Evolutionary conservation across 2,888 invertebrate species (phyloP), one percentile per base, ranked within the genome.

Genomic region (Erpobdella octoculata): DNA sequence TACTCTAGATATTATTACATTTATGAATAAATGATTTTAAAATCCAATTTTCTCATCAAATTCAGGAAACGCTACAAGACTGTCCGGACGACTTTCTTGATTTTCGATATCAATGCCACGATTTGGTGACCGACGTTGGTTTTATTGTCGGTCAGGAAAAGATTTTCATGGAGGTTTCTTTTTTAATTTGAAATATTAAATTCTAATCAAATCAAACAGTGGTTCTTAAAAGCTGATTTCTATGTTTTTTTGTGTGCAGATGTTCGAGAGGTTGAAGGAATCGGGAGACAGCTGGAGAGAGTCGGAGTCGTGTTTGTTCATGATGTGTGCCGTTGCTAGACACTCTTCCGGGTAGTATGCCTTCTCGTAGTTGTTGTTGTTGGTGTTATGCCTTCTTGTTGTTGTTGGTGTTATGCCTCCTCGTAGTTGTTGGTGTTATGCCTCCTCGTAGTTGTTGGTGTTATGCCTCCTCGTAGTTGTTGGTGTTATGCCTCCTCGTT

Each of bases 271-370:
- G 69, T 86, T 95, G 36, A 89, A 90, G 76, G 78, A 76, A 77
- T 84, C 86, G 71, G 88, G 89, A 0, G 87, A 87, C 73, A 87
- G 88, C 28, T 97, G 97, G 96, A 93, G 95, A 79, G 88, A 90
- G 67, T 91, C 90, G 0, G 97, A 97, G 84, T 91, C 96, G 0
- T 91, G 93, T 0, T 86, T 97, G 0, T 97, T 92, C 81, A 88
- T 97, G 3, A 95, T 96, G 94, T 90, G 91, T 80, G 89, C 93
- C 67, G 92, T 95, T 1, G 94, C 93, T 36, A 93, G 92, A 85
- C 94, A 93, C 84, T 90, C 96, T 78, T 83, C 93, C 78, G 94
- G 94, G 93, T 94, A 84, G 89, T 89, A 87, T 58, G 37, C 36
- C 73, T 58, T 28, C 35, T 21, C 58, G 67, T 72, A n/a, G 66